Evolutionary conservation across 2,113 vertebrate species (phyloP).

Genomic region (Grammatotria lemairii): DNA sequence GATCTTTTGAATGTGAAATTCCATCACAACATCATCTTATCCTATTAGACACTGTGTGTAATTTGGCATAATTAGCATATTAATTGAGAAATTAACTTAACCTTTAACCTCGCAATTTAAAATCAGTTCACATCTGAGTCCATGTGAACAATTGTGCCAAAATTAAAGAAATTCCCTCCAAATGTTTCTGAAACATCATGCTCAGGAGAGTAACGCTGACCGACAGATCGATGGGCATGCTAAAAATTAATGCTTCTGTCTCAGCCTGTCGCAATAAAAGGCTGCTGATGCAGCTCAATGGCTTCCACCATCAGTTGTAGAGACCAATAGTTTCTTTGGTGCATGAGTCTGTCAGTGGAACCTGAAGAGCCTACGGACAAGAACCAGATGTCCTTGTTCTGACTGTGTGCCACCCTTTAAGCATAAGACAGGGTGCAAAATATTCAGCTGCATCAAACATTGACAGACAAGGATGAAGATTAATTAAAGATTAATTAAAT

Average conservation of each 20-base stretch:
- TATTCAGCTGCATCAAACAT: neutral
- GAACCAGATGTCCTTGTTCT: neutral
- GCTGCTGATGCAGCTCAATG: neutral
- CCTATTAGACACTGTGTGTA: neutral
- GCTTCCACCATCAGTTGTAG: neutral
- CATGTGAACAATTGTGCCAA: neutral
- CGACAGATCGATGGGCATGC: neutral
- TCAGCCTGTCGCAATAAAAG: neutral
- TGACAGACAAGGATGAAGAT: neutral
- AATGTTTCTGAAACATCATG: neutral
- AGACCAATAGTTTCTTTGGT: neutral
- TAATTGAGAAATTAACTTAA: neutral
- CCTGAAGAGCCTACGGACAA: neutral
- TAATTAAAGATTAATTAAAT: neutral
- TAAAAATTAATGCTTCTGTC: neutral
- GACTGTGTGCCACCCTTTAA: neutral
- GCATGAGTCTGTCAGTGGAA: neutral
- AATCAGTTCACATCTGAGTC: neutral
- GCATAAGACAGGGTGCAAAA: neutral
- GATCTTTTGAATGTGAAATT: neutral
- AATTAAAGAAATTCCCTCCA: neutral
- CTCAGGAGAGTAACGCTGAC: neutral
- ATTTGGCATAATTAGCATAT: neutral
- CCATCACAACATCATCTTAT: neutral
- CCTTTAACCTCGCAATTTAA: neutral